Evolutionary conservation across 2,113 vertebrate species (phyloP).

Genomic region (Cyprinodon brontotheroides): DNA sequence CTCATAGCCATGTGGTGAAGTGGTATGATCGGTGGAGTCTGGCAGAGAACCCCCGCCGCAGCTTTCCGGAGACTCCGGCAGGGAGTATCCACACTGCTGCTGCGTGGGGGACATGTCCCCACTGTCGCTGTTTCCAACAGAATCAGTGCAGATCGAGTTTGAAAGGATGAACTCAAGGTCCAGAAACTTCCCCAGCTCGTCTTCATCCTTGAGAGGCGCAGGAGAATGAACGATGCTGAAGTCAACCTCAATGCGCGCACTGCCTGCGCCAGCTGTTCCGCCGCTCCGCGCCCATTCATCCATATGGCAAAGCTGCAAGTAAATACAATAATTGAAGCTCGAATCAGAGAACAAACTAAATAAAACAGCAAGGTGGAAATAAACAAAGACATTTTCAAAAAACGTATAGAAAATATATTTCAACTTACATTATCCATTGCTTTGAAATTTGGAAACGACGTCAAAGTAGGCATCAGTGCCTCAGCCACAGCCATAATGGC

Average conservation of each 20-base stretch:
- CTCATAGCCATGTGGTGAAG: conserved; percentile 55
- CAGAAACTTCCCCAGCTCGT: conserved; percentile 86
- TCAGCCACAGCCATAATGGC: conserved; percentile 76
- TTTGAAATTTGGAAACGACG: conserved; percentile 60
- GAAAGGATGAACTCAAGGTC: conserved; percentile 92
- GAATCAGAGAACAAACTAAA: background rate
- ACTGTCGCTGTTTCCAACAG: conserved; percentile 1
- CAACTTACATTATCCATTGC: conserved; percentile 77
- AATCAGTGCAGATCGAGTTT: conserved; percentile 78
- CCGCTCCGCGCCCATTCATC: conserved; percentile 44
- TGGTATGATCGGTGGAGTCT: conserved; percentile 79
- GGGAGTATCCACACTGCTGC: conserved; percentile 77
- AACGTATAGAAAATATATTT: background rate
- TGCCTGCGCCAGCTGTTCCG: conserved; percentile 48
- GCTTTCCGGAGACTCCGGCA: conserved; percentile 91
- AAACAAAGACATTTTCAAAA: background rate
- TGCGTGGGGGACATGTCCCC: conserved; percentile 34
- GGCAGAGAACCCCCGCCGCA: conserved; percentile 77
- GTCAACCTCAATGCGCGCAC: conserved; percentile 74
- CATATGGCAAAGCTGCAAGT: conserved; percentile 65
- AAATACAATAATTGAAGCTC: background rate
- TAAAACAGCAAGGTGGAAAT: background rate
- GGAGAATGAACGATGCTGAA: conserved; percentile 79
- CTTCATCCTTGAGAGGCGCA: conserved; percentile 79
- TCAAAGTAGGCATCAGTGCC: conserved; percentile 64